phyloP scores from a whole-genome alignment of 2,113 vertebrate species.

The Isichthys henryi region DNA sequence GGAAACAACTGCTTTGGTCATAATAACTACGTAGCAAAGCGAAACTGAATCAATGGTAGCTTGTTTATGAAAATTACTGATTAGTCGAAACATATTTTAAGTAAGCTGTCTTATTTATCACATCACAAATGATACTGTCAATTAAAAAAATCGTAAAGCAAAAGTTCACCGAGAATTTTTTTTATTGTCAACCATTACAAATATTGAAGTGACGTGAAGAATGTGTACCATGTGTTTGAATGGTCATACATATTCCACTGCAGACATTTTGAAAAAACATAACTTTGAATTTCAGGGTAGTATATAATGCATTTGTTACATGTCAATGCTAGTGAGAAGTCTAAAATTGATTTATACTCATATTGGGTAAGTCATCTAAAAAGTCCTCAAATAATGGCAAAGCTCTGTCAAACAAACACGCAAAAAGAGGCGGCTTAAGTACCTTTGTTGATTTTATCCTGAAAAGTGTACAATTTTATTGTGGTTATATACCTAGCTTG shows the following conservation, averaged over 20 bases:
- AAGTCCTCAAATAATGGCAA: neutral
- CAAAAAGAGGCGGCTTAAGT: neutral
- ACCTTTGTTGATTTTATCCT: neutral
- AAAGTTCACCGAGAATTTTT: neutral
- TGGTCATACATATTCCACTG: neutral
- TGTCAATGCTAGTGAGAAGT: neutral
- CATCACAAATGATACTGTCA: neutral
- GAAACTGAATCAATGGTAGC: neutral
- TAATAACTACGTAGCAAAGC: neutral
- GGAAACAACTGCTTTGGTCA: neutral
- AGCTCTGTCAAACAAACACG: neutral
- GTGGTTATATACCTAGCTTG: neutral
- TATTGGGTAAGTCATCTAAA: neutral
- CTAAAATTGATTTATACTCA: neutral
- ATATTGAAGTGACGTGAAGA: neutral
- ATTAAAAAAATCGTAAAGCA: neutral
- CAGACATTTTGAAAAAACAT: neutral
- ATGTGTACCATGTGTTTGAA: neutral
- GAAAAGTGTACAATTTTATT: slow-evolving; percentile 11
- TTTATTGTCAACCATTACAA: neutral
- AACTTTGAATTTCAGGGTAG: neutral
- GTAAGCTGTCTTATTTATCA: neutral
- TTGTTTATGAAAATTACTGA: neutral
- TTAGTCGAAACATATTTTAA: neutral
- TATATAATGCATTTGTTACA: neutral